Conservation (phyloP, 1,140 invertebrate genomes). For the Cataglyphis hispanica region DNA sequence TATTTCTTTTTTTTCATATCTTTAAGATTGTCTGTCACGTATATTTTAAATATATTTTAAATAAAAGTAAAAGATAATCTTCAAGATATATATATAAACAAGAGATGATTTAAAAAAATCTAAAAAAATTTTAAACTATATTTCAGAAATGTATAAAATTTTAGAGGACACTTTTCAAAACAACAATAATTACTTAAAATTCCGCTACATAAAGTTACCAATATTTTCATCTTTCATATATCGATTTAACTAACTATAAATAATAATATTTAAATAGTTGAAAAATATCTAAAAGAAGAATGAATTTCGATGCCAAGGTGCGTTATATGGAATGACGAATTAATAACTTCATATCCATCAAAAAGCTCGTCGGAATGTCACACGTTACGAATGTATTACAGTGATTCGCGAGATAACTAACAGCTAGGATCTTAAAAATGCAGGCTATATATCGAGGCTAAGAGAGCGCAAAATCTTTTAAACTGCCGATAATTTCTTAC, state of each 20-base stretch:
- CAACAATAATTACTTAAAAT: neutral
- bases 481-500: constrained; percentile 52
- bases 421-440: constrained; percentile 31
- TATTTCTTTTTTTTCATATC: neutral
- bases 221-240: neutral
- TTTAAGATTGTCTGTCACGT: neutral
- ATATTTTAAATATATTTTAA: too few species aligned
- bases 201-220: neutral
- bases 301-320: neutral
- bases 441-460: constrained; percentile 16
- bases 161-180: too few species aligned
- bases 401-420: constrained; percentile 65
- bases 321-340: neutral
- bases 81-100: too few species aligned
- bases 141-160: too few species aligned
- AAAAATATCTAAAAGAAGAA: neutral
- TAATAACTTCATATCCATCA: constrained; percentile 38
- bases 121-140: too few species aligned
- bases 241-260: neutral
- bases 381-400: constrained; percentile 71
- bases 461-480: constrained; percentile 39
- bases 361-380: constrained; percentile 64
- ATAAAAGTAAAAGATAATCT: too few species aligned
- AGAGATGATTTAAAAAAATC: too few species aligned
- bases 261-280: neutral